These are phyloP conservation scores for Sebastes miniatus DNA, from an alignment of 2,797 vertebrate species.

Conservation along the genomic window DNA sequence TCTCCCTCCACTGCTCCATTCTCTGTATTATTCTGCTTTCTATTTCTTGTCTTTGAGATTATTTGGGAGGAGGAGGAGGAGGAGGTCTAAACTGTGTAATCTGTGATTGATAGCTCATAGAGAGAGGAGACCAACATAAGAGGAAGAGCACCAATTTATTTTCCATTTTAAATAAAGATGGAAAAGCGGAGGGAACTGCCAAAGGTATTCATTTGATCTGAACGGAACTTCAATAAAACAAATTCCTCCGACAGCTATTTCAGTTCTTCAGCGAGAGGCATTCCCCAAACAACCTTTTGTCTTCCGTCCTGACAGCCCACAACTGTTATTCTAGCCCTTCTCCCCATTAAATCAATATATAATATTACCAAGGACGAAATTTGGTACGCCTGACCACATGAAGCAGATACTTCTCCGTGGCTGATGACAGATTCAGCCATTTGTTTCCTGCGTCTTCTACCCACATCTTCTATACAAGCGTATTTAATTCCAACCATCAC, in stretches of 20 bases:
- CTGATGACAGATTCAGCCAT: constrained; percentile 48
- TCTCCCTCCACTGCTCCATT: constrained; percentile 5
- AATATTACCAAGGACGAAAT: constrained; percentile 77
- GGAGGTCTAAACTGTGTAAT: constrained; percentile 12
- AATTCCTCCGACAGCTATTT: constrained; percentile 77
- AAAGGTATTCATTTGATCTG: constrained; percentile 71
- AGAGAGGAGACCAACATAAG: constrained; percentile 28
- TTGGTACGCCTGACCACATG: constrained; percentile 53
- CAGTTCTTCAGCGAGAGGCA: constrained; percentile 60
- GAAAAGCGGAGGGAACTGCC: constrained; percentile 56
- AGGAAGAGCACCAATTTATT: constrained; percentile 52
- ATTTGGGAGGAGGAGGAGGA: not conserved
- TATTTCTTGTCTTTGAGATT: constrained; percentile 19
- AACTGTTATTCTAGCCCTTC: constrained; percentile 72
- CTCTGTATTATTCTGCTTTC: constrained; percentile 1
- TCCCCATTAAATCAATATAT: constrained; percentile 79
- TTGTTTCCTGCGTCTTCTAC: constrained; percentile 39
- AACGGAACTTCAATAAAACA: constrained; percentile 77
- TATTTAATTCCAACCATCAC: constrained; percentile 23
- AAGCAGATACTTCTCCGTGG: constrained; percentile 48
- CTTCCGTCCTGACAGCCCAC: constrained; percentile 66
- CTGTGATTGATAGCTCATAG: constrained; percentile 63
- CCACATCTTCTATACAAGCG: constrained; percentile 1
- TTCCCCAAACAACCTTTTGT: constrained; percentile 75
- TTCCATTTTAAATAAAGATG: constrained; percentile 72